A percentile compares a stretch with the other conserved stretches of the same genome.
Conservation (phyloP, 2,113 vertebrate genomes). For the Chaetorhynchus papuensis region DNA sequence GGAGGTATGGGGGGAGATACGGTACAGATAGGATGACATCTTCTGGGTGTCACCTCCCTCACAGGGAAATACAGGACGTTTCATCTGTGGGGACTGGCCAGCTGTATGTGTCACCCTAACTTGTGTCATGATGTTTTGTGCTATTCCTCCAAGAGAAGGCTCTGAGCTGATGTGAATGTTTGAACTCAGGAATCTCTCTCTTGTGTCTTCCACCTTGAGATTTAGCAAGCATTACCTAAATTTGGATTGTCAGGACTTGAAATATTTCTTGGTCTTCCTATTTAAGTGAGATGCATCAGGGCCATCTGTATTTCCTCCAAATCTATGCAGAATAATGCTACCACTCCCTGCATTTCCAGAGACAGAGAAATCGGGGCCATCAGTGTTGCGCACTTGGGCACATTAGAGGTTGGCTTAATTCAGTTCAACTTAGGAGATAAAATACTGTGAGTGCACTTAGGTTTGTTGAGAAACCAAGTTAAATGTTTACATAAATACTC, state of each 20-base stretch:
- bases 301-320: not conserved
- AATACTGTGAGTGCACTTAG: not conserved
- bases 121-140: not conserved
- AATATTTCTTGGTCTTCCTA: not conserved
- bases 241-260: not conserved
- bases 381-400: not conserved
- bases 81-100: not conserved
- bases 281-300: not conserved
- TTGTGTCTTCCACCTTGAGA: not conserved
- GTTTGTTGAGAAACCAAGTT: not conserved
- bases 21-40: not conserved
- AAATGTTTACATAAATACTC: not conserved
- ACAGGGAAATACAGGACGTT: not conserved
- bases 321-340: not conserved
- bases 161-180: not conserved
- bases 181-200: not conserved
- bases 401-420: not conserved
- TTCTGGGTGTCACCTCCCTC: not conserved
- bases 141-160: not conserved
- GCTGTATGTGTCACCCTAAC: not conserved
- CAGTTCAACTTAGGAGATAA: not conserved
- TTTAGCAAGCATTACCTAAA: not conserved
- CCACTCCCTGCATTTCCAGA: not conserved
- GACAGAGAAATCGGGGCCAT: not conserved
- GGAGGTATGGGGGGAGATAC: not conserved